phyloP scores from a whole-genome alignment of 1,140 invertebrate genomes.

The Glomeris maerens region DNA sequence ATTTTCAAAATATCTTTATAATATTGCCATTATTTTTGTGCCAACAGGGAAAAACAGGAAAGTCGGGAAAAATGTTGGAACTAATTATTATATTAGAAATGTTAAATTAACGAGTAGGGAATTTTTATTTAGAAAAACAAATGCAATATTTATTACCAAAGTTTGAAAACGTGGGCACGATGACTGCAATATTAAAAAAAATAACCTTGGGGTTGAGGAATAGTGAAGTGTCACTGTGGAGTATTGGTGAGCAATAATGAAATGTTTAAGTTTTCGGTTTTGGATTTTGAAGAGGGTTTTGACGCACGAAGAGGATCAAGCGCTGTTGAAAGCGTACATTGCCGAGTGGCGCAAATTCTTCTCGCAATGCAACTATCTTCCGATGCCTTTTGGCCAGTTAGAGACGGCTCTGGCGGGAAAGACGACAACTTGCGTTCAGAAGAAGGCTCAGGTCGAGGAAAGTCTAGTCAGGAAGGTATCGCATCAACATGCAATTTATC shows the following conservation, averaged over 20 bases:
- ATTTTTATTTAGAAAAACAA: no score
- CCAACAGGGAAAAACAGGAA: no score
- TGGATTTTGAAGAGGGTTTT: constrained; percentile 50
- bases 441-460: constrained; percentile 63
- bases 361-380: constrained; percentile 90
- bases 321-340: constrained; percentile 88
- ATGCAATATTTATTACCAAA: no score
- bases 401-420: constrained; percentile 61
- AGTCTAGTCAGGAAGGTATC: constrained; percentile 68
- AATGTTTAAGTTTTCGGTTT: not conserved
- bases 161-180: no score
- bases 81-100: no score
- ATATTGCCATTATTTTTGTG: no score
- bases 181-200: constrained; percentile 1
- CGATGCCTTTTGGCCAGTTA: constrained; percentile 85
- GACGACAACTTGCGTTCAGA: constrained; percentile 42
- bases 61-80: no score
- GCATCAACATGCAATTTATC: not conserved
- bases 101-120: no score
- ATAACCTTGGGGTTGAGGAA: no score
- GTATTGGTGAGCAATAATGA: no score
- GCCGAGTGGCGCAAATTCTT: constrained; percentile 95
- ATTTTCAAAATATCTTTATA: no score
- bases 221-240: no score
- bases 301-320: constrained; percentile 82